phyloP scores from a whole-genome alignment of 2,888 invertebrate species.

The Schizotus pectinicornis region DNA sequence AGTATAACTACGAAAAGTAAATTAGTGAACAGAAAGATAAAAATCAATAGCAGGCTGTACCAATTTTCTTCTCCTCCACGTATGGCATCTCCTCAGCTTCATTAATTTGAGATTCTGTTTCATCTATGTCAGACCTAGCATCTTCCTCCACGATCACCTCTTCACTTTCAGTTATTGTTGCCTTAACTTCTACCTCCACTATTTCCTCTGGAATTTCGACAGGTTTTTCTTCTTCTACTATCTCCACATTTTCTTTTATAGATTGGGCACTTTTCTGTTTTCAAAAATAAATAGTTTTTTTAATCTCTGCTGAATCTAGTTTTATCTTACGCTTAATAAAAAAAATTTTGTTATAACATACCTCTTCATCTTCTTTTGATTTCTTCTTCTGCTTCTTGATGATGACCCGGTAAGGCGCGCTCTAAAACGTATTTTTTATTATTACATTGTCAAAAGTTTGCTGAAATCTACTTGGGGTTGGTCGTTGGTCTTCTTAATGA shows the following conservation, averaged over 20 bases:
- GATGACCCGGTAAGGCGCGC: slow-evolving; percentile 51
- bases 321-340: too few relatives aligned
- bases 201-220: slow-evolving; percentile 19
- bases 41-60: background rate
- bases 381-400: slow-evolving; percentile 53
- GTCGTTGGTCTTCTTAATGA: slow-evolving; percentile 48
- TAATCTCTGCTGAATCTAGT: too few relatives aligned
- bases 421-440: slow-evolving; percentile 39
- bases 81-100: background rate
- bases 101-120: slow-evolving; percentile 25
- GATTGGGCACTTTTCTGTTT: slow-evolving; percentile 12
- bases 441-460: background rate
- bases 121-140: slow-evolving; percentile 25
- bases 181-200: slow-evolving; percentile 6
- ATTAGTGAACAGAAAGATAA: slow-evolving; percentile 19
- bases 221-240: slow-evolving; percentile 17
- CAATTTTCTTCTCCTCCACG: background rate
- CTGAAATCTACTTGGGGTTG: slow-evolving; percentile 41
- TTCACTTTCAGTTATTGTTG: slow-evolving; percentile 26
- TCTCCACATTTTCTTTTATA: slow-evolving; percentile 9
- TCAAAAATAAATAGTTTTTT: background rate
- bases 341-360: too few relatives aligned
- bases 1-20: slow-evolving; percentile 66
- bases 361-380: slow-evolving; percentile 15
- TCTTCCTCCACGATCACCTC: slow-evolving; percentile 16